Base-by-base conservation (phyloP, 2,113 vertebrate species). In the Ovibos moschatus region DNA sequence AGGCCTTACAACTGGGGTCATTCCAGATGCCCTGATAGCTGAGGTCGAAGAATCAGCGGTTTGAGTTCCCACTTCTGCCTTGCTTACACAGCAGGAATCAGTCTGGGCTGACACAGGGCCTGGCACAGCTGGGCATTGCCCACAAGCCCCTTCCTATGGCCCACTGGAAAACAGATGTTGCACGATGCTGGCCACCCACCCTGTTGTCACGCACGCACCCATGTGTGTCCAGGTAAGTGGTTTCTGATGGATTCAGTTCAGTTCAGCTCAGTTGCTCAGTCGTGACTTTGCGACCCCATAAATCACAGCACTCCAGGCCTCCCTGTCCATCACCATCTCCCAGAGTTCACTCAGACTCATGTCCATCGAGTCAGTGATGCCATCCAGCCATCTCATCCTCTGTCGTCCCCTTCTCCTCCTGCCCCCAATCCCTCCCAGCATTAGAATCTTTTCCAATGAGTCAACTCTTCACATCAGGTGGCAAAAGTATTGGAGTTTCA, bases 121-220 rank as follows among this genome's bases (percentile, higher is more conserved):
- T n/a, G 43, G 33, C 11, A 36, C 7, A 50, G 5, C 7, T 17
- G 36, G 16, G 15, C 27, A 1, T 2, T 2, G 23, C 6, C 27
- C 19, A 25, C 33, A 53, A 53, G 15, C 40, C 43, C 78, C 57
- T 21, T 83, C 71, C 33, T 33, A 21, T 0, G 10, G 40, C 4
- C 36, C 25, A 23, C 25, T 87, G 36, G 64, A 28, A 64, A 19
- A 27, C 0, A 3, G 85, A 82, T 16, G 4, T 14, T 16, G 28
- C 43, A 55, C 23, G 86, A 81, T 7, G 6, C 23, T 7, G 11
- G 1, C 47, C 50, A 45, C 57, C 47, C 14, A 27, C 15, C 4
- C 50, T 11, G 6, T 27, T 6, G 6, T 25, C 79, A 55, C 5
- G 0, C 78, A 50, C 13, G 2, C 47, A 7, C 55, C 27, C 7